Conservation (phyloP, 1,140 invertebrate species). For the Bombus confusus region DNA sequence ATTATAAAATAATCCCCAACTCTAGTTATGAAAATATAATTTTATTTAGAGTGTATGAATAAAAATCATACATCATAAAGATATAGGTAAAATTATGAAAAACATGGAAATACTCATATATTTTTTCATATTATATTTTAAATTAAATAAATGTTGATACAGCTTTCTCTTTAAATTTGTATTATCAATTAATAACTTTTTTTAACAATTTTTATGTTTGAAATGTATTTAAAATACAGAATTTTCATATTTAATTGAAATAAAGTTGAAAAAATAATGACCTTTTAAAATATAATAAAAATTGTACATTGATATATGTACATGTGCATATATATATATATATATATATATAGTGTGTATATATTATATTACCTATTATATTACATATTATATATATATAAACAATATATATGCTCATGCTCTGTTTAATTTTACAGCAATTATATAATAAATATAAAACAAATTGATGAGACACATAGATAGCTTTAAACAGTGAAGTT, state of each 20-base stretch:
- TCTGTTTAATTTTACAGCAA: not conserved
- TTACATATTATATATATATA: not conserved
- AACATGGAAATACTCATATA: not conserved
- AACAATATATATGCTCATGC: not conserved
- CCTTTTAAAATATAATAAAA: not conserved
- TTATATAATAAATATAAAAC: slow-evolving; percentile 11
- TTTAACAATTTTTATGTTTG: not conserved
- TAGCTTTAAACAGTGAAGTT: slow-evolving; percentile 30
- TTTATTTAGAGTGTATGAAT: slow-evolving; percentile 26
- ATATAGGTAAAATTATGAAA: not conserved
- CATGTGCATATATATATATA: not conserved
- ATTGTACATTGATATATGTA: not conserved
- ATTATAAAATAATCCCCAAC: not conserved
- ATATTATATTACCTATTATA: no score
- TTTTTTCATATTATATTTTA: not conserved
- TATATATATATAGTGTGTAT: no score
- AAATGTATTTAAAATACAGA: not conserved
- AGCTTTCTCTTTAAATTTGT: not conserved
- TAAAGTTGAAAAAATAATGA: not conserved
- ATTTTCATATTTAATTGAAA: not conserved
- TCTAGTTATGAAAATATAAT: not conserved
- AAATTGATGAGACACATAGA: slow-evolving; percentile 58
- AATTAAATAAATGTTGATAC: not conserved
- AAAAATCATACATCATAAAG: not conserved
- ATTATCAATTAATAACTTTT: not conserved